Percentiles rank a stretch among this genome's conserved stretches.
phyloP scores from a whole-genome alignment of 2,797 vertebrate species.

The Hydrophis major region DNA sequence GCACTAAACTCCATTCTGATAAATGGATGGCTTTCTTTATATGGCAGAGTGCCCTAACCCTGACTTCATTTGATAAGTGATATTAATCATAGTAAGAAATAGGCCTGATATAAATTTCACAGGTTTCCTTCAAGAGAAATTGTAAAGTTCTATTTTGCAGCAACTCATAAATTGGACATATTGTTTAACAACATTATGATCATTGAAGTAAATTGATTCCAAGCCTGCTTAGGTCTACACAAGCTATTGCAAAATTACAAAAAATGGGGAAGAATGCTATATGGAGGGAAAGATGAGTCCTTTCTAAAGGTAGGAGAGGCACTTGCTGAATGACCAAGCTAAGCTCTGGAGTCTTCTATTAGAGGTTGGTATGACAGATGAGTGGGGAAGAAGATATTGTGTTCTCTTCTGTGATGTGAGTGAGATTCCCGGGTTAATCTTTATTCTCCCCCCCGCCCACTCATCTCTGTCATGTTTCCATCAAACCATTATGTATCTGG shows the following conservation, averaged over 20 bases:
- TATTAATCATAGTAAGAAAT: conserved; percentile 15
- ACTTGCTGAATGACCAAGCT: background rate
- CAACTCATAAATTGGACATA: background rate
- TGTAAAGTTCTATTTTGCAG: background rate
- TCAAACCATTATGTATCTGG: background rate
- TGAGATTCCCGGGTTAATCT: background rate
- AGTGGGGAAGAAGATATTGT: background rate
- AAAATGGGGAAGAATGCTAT: background rate
- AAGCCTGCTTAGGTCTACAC: background rate
- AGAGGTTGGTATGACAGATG: background rate
- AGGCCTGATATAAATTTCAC: conserved; percentile 7
- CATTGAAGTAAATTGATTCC: background rate
- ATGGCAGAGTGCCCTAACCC: background rate
- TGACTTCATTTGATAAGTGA: conserved; percentile 7
- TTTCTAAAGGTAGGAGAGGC: background rate
- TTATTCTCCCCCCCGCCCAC: too few species aligned
- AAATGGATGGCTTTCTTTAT: background rate
- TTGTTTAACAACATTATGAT: background rate
- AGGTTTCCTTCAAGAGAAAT: background rate
- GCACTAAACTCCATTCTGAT: background rate
- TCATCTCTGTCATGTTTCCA: background rate
- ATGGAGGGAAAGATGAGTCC: background rate
- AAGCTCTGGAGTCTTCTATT: background rate
- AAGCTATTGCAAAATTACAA: background rate
- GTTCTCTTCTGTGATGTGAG: background rate